A percentile compares a stretch with the other conserved stretches of the same genome.
phyloP scores from a whole-genome alignment of 2,888 invertebrate species.

The Pristionchus japonicus region DNA sequence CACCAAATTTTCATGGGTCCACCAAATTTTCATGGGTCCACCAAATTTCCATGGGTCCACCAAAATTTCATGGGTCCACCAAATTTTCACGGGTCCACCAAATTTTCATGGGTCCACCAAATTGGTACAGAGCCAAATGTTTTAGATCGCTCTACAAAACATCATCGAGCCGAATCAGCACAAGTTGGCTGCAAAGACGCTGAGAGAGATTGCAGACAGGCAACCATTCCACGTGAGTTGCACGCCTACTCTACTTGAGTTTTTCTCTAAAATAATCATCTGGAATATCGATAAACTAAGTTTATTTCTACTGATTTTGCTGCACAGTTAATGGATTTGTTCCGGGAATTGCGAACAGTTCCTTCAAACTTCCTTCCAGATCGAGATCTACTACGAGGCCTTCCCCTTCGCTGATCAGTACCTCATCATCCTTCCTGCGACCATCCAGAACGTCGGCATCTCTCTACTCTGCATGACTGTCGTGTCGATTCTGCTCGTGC shows the following conservation, averaged over 20 bases:
- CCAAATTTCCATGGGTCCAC: too few species aligned
- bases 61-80: too few species aligned
- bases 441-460: conserved; percentile 85
- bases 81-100: too few species aligned
- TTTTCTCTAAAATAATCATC: too few species aligned
- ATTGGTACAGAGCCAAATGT: neutral
- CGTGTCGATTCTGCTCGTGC: conserved; percentile 92
- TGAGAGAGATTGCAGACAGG: conserved; percentile 69
- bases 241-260: neutral
- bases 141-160: conserved; percentile 72
- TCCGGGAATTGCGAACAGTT: neutral
- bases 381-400: conserved; percentile 66
- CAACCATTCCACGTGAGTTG: conserved; percentile 62
- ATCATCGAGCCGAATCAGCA: conserved; percentile 74
- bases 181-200: conserved; percentile 67
- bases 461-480: conserved; percentile 87
- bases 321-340: too few species aligned
- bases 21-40: too few species aligned
- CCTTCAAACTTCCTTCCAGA: conserved; percentile 47
- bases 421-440: conserved; percentile 72
- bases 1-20: too few species aligned
- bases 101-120: neutral
- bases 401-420: conserved; percentile 75
- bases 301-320: too few species aligned
- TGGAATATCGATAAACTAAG: too few species aligned